Percentiles rank a stretch among this genome's conserved stretches.
Conservation (phyloP, 2,888 invertebrate genomes). For the Syrista parreyssii region DNA sequence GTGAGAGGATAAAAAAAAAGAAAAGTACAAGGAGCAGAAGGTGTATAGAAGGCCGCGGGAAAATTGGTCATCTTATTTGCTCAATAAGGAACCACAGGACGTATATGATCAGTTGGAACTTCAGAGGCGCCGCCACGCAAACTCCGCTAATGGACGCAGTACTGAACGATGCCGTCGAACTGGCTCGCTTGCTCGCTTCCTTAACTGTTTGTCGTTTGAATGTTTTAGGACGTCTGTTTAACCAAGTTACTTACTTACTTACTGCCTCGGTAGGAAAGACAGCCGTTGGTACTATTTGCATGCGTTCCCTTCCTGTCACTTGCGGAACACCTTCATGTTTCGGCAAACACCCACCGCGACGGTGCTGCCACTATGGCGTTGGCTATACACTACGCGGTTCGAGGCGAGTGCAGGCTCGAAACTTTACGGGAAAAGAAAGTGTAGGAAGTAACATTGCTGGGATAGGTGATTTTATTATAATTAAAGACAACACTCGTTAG, state of each 20-base stretch:
- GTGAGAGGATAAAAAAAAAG: background rate
- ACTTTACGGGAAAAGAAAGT: background rate
- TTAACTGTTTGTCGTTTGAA: constrained; percentile 63
- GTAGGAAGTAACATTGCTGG: background rate
- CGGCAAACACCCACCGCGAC: background rate
- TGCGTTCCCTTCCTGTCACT: constrained; percentile 15
- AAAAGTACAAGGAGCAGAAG: background rate
- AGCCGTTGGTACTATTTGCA: constrained; percentile 47
- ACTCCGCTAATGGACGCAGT: constrained; percentile 63
- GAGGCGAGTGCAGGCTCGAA: background rate
- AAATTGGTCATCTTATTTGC: constrained; percentile 53
- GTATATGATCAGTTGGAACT: constrained; percentile 51
- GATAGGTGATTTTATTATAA: background rate
- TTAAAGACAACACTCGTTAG: background rate
- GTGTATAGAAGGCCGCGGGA: constrained; percentile 23
- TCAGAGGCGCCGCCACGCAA: constrained; percentile 65
- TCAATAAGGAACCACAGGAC: constrained; percentile 30
- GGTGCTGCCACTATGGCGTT: background rate
- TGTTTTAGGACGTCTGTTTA: constrained; percentile 64
- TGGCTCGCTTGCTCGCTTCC: constrained; percentile 32
- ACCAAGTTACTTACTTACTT: constrained; percentile 55
- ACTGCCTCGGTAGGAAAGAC: constrained; percentile 59
- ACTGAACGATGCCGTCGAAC: constrained; percentile 22
- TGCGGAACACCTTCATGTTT: constrained; percentile 3
- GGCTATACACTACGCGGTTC: background rate